phyloP scores from a whole-genome alignment of 2,888 invertebrate species.

The Metacarcinus magister region DNA sequence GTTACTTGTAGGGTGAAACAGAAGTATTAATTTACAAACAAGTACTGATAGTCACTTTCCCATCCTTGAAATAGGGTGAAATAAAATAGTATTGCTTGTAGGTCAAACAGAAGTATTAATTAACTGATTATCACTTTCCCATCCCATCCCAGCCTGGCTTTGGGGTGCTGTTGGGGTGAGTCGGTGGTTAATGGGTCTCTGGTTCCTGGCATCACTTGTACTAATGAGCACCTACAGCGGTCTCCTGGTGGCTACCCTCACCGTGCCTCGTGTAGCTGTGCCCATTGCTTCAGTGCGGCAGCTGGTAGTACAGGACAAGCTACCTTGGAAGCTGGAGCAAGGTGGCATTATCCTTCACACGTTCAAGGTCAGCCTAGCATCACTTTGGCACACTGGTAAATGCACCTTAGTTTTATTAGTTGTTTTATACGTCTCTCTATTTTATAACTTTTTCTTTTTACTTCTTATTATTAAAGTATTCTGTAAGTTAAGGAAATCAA shows the following conservation, averaged over 20 bases:
- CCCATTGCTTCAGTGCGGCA: conserved; percentile 70
- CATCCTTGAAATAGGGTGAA: too few relatives aligned
- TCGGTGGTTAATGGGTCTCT: conserved; percentile 65
- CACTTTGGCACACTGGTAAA: not conserved
- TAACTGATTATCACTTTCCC: not conserved
- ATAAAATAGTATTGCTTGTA: too few relatives aligned
- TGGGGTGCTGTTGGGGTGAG: conserved; percentile 30
- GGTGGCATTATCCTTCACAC: conserved; percentile 77
- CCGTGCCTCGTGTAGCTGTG: conserved; percentile 62
- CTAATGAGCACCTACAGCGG: conserved; percentile 73
- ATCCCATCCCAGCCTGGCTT: not conserved
- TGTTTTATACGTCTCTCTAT: not conserved
- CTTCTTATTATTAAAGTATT: not conserved
- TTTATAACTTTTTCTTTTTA: not conserved
- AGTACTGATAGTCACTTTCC: too few relatives aligned
- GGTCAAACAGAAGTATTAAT: not conserved
- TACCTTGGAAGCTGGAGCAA: conserved; percentile 75
- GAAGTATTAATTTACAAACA: too few relatives aligned
- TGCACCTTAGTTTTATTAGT: not conserved
- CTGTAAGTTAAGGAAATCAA: too few relatives aligned
- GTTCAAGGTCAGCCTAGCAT: conserved; percentile 58
- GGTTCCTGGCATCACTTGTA: conserved; percentile 69
- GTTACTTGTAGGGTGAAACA: too few relatives aligned
- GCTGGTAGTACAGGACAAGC: conserved; percentile 62
- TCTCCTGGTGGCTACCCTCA: conserved; percentile 70